Conservation (phyloP, 2,113 vertebrate genomes). For the Xyrauchen texanus region DNA sequence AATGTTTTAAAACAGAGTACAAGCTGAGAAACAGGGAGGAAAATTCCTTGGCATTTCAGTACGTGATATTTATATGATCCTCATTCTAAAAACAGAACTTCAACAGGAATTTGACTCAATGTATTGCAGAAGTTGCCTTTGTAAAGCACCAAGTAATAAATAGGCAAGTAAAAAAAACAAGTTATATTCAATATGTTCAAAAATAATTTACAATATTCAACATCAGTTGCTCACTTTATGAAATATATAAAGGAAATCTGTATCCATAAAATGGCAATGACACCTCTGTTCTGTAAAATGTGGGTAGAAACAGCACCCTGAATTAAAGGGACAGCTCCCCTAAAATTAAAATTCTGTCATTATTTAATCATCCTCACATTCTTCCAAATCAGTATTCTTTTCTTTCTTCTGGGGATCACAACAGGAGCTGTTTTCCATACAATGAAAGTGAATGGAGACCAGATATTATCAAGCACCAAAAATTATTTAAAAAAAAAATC, state of each 20-base stretch:
- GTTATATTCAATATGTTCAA: slow-evolving; percentile 49
- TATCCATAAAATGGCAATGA: slow-evolving; percentile 45
- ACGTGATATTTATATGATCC: not conserved
- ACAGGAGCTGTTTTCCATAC: too few species aligned
- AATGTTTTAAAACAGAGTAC: slow-evolving; percentile 61
- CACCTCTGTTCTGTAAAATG: slow-evolving; percentile 36
- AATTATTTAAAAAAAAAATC: too few species aligned
- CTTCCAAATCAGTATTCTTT: too few species aligned
- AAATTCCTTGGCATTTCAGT: slow-evolving; percentile 56
- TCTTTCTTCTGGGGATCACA: too few species aligned
- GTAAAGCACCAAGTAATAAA: slow-evolving; percentile 69
- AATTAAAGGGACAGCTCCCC: not conserved
- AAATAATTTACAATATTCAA: slow-evolving; percentile 53
- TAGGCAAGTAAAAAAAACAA: slow-evolving; percentile 60
- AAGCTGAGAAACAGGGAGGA: slow-evolving; percentile 57
- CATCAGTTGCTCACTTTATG: slow-evolving; percentile 54
- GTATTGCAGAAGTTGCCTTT: slow-evolving; percentile 56
- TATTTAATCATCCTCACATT: too few species aligned
- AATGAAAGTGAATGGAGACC: too few species aligned
- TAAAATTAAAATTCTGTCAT: too few species aligned
- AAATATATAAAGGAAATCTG: slow-evolving; percentile 35
- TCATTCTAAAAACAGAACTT: slow-evolving; percentile 58
- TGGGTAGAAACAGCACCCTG: slow-evolving; percentile 37
- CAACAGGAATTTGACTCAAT: slow-evolving; percentile 39
- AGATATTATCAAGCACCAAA: too few species aligned